A percentile compares a stretch with the other conserved stretches of the same genome.
phyloP scores from a whole-genome alignment of 1,140 invertebrate genomes.

The Ostrea edulis region DNA sequence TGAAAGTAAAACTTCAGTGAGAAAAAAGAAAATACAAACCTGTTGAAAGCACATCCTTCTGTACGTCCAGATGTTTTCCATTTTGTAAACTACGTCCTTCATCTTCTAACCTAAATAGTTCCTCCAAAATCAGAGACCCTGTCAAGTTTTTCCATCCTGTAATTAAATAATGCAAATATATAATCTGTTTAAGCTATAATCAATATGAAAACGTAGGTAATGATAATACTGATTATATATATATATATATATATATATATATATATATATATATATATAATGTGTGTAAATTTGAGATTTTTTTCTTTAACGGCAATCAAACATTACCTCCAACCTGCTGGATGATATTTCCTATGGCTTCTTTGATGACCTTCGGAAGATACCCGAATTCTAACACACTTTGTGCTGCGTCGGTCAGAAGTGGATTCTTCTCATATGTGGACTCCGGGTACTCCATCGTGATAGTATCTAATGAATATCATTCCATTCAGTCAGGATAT shows the following conservation, averaged over 20 bases:
- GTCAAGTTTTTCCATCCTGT: slow-evolving; percentile 1
- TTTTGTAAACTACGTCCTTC: not conserved
- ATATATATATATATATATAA: no score
- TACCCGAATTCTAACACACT: slow-evolving; percentile 52
- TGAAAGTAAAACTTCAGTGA: no score
- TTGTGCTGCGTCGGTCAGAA: slow-evolving; percentile 52
- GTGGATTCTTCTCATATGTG: slow-evolving; percentile 52
- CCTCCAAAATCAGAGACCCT: not conserved
- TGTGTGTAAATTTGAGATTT: no score
- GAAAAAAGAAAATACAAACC: not conserved
- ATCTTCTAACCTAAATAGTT: not conserved
- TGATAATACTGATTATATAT: no score
- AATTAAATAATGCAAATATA: no score
- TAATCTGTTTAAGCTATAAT: no score
- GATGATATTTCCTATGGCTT: slow-evolving; percentile 34
- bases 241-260: not conserved
- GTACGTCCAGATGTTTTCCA: not conserved
- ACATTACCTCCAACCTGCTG: slow-evolving; percentile 26
- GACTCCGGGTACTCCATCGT: slow-evolving; percentile 11
- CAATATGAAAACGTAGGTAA: no score
- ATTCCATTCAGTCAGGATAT: no score
- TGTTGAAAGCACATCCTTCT: not conserved
- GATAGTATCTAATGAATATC: no score
- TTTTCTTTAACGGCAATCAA: no score
- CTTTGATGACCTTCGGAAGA: slow-evolving; percentile 47